phyloP scores from a whole-genome alignment of 2,797 vertebrate species.

The Lophius americanus region DNA sequence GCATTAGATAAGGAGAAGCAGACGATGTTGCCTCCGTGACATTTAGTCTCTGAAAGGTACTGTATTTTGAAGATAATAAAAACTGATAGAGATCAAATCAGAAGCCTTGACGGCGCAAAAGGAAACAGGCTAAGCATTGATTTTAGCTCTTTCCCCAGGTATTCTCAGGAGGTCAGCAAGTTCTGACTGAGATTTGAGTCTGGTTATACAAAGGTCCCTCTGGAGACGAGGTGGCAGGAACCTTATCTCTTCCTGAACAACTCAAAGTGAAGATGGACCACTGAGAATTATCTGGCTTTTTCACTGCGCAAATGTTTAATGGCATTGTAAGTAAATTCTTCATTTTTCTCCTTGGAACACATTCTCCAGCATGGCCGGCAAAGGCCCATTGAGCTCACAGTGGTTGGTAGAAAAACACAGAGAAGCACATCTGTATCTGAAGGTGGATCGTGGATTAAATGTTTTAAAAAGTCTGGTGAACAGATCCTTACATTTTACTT shows the following conservation, averaged over 20 bases:
- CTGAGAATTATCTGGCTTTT: constrained; percentile 37
- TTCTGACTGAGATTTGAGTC: constrained; percentile 64
- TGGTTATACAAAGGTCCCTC: constrained; percentile 45
- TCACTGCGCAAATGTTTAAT: constrained; percentile 28
- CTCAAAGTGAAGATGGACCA: constrained; percentile 33
- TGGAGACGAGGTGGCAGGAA: constrained; percentile 17
- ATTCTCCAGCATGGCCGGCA: constrained; percentile 7
- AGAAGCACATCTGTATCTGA: constrained; percentile 26
- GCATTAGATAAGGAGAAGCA: constrained; percentile 8
- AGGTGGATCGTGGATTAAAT: constrained; percentile 6
- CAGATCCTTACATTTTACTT: constrained; percentile 11
- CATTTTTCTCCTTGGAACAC: constrained; percentile 24
- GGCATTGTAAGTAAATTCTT: constrained; percentile 17
- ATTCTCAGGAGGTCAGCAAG: constrained; percentile 35
- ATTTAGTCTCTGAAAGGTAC: constrained; percentile 24
- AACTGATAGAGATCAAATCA: constrained; percentile 61
- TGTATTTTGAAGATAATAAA: constrained; percentile 55
- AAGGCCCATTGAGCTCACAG: constrained; percentile 30
- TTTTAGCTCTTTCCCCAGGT: constrained; percentile 50
- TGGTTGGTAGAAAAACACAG: constrained; percentile 14
- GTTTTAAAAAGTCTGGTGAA: constrained; percentile 16
- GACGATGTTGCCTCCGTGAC: constrained; percentile 5
- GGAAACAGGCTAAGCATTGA: constrained; percentile 39
- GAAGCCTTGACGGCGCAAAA: constrained; percentile 45
- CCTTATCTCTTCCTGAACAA: constrained; percentile 61